Percentiles rank a stretch among this genome's conserved stretches.
Conservation (phyloP, 2,888 invertebrate genomes). For the Dusona sp. region DNA sequence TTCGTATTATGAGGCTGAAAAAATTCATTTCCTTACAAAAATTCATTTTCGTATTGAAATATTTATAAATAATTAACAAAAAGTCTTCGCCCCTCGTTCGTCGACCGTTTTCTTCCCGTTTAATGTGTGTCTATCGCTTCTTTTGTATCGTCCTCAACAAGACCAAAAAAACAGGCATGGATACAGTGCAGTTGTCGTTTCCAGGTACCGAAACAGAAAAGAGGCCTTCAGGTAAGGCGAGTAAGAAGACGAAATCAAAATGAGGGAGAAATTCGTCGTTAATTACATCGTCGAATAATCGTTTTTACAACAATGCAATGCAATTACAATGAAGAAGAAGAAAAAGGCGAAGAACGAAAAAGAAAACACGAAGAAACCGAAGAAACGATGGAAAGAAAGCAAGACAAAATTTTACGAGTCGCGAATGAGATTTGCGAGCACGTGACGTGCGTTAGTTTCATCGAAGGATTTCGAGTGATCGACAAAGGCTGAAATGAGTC, state of each 20-base stretch:
- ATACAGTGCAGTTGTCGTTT: slow-evolving; percentile 70
- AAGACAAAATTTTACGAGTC: background rate
- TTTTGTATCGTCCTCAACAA: slow-evolving; percentile 2
- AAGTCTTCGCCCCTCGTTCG: background rate
- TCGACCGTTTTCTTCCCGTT: background rate
- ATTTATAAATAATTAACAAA: background rate
- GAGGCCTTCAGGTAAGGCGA: slow-evolving; percentile 74
- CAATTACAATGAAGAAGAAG: slow-evolving; percentile 20
- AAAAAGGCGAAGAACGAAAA: background rate
- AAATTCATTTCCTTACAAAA: background rate
- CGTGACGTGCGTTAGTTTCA: background rate
- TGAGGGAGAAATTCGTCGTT: slow-evolving; percentile 63
- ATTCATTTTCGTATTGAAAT: background rate
- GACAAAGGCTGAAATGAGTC: background rate
- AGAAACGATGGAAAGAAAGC: background rate
- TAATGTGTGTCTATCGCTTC: background rate
- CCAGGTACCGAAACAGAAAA: slow-evolving; percentile 73
- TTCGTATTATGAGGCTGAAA: background rate
- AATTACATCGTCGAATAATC: slow-evolving; percentile 34
- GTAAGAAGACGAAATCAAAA: slow-evolving; percentile 77
- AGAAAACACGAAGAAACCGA: background rate
- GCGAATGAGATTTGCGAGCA: background rate
- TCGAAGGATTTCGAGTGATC: slow-evolving; percentile 1
- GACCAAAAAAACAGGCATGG: slow-evolving; percentile 33
- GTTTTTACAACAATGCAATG: slow-evolving; percentile 48